Conservation (phyloP, 2,888 invertebrate species). For the Pyralis farinalis region DNA sequence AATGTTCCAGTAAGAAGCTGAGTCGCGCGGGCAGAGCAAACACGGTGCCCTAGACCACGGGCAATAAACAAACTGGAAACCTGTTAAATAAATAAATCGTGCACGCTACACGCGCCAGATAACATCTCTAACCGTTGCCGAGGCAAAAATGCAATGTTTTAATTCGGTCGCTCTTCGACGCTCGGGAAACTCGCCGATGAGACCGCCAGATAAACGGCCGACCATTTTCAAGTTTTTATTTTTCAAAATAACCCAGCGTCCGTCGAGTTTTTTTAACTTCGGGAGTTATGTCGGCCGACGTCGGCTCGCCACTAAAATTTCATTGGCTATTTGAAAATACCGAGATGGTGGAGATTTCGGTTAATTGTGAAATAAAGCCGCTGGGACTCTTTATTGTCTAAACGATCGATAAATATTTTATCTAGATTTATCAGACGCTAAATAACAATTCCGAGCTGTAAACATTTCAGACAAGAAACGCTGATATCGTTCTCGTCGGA, state of each 20-base stretch:
- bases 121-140: slow-evolving; percentile 38
- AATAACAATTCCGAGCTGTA: not conserved
- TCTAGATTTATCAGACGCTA: not conserved
- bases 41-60: slow-evolving; percentile 1
- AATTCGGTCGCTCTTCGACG: slow-evolving; percentile 45
- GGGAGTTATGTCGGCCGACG: slow-evolving; percentile 51
- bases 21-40: too few species aligned
- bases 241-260: slow-evolving; percentile 24
- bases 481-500: too few species aligned
- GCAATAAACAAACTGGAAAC: slow-evolving; percentile 10
- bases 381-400: slow-evolving; percentile 8
- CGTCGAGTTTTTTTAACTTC: slow-evolving; percentile 33
- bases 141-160: slow-evolving; percentile 71
- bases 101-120: slow-evolving; percentile 28
- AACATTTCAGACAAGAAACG: not conserved
- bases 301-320: slow-evolving; percentile 51
- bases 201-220: slow-evolving; percentile 33
- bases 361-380: slow-evolving; percentile 10
- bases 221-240: slow-evolving; percentile 31
- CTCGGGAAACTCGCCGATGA: slow-evolving; percentile 53
- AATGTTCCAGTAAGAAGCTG: too few species aligned
- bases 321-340: slow-evolving; percentile 43
- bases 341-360: slow-evolving; percentile 33
- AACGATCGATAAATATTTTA: slow-evolving; percentile 3
- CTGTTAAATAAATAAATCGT: slow-evolving; percentile 53